Base-by-base conservation (phyloP, 2,113 vertebrate species). In the Protobothrops mucrosquamatus region DNA sequence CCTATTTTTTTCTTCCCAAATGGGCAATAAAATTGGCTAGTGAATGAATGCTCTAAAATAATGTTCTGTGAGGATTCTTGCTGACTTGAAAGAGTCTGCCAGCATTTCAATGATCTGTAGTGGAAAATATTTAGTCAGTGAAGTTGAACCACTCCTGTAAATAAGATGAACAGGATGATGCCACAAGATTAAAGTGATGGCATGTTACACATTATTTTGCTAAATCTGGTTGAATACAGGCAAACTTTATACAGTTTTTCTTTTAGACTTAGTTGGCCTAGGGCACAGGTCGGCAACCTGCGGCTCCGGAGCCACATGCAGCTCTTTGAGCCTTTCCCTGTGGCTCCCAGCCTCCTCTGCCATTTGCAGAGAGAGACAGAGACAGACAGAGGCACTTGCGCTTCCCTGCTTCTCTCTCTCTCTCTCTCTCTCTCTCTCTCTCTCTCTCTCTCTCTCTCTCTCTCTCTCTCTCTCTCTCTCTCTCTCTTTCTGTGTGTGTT, bases 11-110 rank as follows among this genome's bases (percentile, higher is more conserved):
- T 95, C 94, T 96, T 95, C 74, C 94, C 97, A 97, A 97, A 95
- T 95, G 95, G 95, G 94, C 95, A 97, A 95, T 94, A 96, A 94
- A 92, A 74, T 92, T 93, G 94, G 95, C 85, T 94, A 92, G 87
- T 95, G 96, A 97, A 96, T 94, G 95, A 96, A 96, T 94, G 95
- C 94, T 97, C 95, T 94, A 94, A 95, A 92, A 96, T 96, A 95
- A 96, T 95, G 96, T 91, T 91, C 95, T 95, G 96, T 93, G 94
- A 95, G 95, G 95, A 92, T 95, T 51, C 94, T 95, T 95, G 89
- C 94, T 88, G 89, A 61, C 94, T 94, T 94, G 94, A 97, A 96
- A 95, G 89, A 94, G 85, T 93, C 88, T 97, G 96, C 94, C 96
- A 95, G 94, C 92, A 85, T 96, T 97, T 95, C 95, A 92, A 95